Percentiles rank a stretch among this genome's conserved stretches.
phyloP scores from a whole-genome alignment of 1,140 invertebrate genomes.

The Sweltsa coloradensis region DNA sequence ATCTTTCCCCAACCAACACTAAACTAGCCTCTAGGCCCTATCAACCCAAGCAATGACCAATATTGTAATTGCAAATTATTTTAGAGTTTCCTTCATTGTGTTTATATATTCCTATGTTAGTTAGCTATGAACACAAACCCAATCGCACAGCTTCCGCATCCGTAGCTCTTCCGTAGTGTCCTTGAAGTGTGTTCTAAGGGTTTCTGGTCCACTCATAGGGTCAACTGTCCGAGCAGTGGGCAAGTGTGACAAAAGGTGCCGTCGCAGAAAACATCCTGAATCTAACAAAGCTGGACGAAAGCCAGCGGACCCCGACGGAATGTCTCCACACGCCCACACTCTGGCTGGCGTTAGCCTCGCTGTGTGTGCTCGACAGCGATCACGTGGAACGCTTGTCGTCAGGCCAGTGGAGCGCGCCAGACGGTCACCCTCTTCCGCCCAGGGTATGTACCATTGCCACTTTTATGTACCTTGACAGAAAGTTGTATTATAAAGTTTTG shows the following conservation, averaged over 20 bases:
- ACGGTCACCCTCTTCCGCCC: constrained; percentile 45
- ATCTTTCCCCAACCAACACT: too few relatives aligned
- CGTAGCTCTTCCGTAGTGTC: too few relatives aligned
- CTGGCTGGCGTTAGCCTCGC: constrained; percentile 85
- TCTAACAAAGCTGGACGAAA: constrained; percentile 68
- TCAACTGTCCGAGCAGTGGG: constrained; percentile 76
- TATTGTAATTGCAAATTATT: too few relatives aligned
- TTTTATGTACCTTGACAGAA: too few relatives aligned
- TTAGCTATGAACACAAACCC: too few relatives aligned
- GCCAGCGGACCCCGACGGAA: constrained; percentile 52
- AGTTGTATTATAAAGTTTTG: too few relatives aligned
- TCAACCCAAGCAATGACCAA: too few relatives aligned
- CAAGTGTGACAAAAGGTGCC: constrained; percentile 74
- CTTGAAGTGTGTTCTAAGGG: too few relatives aligned
- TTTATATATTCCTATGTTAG: too few relatives aligned
- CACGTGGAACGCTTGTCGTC: constrained; percentile 76
- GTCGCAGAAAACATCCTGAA: constrained; percentile 82
- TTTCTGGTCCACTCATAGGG: constrained; percentile 60
- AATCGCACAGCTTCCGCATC: too few relatives aligned
- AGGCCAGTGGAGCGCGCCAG: constrained; percentile 45
- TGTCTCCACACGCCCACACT: constrained; percentile 73
- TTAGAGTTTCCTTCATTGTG: too few relatives aligned
- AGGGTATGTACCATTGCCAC: constrained; percentile 45
- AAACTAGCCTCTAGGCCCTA: too few relatives aligned
- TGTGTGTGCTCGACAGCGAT: constrained; percentile 84